Evolutionary conservation across 2,797 vertebrate species (phyloP).

Genomic region (Hipposideros larvatus): DNA sequence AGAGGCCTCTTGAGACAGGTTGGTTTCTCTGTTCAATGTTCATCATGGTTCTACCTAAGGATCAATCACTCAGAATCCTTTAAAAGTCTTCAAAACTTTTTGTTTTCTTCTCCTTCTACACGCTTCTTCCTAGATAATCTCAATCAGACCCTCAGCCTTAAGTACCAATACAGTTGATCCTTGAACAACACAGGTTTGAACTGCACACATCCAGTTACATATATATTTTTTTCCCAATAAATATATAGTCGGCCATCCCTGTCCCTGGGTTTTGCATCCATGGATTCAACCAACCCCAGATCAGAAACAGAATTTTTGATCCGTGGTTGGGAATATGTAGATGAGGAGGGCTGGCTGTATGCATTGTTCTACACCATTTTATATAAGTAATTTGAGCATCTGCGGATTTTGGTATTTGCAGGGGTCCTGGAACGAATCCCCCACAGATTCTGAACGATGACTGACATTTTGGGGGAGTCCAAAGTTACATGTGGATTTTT

Average conservation of each 20-base stretch:
- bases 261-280: not conserved
- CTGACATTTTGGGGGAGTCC: not conserved
- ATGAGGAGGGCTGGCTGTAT: not conserved
- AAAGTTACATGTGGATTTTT: not conserved
- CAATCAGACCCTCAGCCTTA: not conserved
- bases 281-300: not conserved
- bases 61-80: not conserved
- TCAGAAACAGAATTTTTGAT: not conserved
- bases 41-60: not conserved
- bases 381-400: not conserved
- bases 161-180: not conserved
- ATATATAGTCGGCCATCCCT: not conserved
- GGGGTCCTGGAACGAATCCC: not conserved
- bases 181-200: not conserved
- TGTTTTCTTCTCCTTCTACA: not conserved
- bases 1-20: not conserved
- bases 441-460: not conserved
- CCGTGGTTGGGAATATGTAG: too few relatives aligned
- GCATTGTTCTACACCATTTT: not conserved
- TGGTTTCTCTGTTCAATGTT: not conserved
- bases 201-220: not conserved
- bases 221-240: not conserved
- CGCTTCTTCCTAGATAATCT: not conserved
- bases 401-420: not conserved
- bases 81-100: not conserved